phyloP scores from a whole-genome alignment of 2,797 vertebrate genomes.

The Poecilia wingei region DNA sequence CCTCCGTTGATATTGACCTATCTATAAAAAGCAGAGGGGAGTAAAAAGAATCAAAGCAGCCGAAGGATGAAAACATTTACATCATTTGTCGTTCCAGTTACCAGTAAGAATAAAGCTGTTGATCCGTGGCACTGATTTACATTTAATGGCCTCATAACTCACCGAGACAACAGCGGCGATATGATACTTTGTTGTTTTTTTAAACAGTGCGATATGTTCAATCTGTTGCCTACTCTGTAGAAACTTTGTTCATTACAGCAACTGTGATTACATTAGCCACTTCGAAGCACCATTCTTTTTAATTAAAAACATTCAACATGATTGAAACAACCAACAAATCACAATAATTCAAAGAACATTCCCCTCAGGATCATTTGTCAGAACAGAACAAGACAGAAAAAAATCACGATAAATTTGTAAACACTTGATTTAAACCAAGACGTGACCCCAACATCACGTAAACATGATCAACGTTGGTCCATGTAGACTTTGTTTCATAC shows the following conservation, averaged over 20 bases:
- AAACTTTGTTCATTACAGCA: slow-evolving; percentile 50
- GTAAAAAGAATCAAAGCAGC: slow-evolving; percentile 45
- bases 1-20: slow-evolving; percentile 21
- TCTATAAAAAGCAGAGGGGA: slow-evolving; percentile 34
- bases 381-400: slow-evolving; percentile 57
- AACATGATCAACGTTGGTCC: slow-evolving; percentile 82
- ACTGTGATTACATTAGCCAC: slow-evolving; percentile 53
- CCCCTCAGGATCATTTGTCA: slow-evolving; percentile 3
- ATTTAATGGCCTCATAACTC: slow-evolving; percentile 44
- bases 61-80: slow-evolving; percentile 43
- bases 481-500: slow-evolving; percentile 74
- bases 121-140: slow-evolving; percentile 48
- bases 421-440: slow-evolving; percentile 75
- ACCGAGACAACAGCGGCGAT: slow-evolving; percentile 15
- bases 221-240: slow-evolving; percentile 38
- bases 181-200: slow-evolving; percentile 10
- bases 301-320: slow-evolving; percentile 74
- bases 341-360: slow-evolving; percentile 42
- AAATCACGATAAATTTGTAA: slow-evolving; percentile 78
- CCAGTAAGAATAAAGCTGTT: slow-evolving; percentile 58
- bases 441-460: slow-evolving; percentile 78
- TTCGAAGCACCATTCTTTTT: slow-evolving; percentile 60
- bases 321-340: slow-evolving; percentile 64
- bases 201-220: slow-evolving; percentile 47
- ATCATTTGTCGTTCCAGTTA: slow-evolving; percentile 59